A percentile compares a stretch with the other conserved stretches of the same genome.
phyloP scores from a whole-genome alignment of 2,888 invertebrate species.

The Phortica okadai region DNA sequence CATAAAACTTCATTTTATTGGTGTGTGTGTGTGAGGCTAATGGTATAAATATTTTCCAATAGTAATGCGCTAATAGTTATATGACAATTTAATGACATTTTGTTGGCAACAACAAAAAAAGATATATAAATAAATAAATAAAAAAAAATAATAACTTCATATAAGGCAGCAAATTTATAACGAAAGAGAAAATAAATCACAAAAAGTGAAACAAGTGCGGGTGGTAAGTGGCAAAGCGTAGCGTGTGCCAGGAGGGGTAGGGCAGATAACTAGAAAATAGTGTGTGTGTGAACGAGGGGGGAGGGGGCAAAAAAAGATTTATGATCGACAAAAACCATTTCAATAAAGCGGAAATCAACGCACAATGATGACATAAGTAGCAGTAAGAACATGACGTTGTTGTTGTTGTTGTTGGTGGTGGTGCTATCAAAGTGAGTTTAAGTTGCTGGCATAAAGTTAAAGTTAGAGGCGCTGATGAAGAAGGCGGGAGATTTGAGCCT shows the following conservation, averaged over 20 bases:
- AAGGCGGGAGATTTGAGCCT: neutral
- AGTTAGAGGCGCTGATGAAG: neutral
- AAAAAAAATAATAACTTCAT: neutral
- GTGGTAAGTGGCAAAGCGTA: too few relatives aligned
- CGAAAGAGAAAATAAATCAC: neutral
- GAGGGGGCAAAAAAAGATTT: neutral
- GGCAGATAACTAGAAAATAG: neutral
- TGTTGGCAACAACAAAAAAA: neutral
- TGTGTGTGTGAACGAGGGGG: neutral
- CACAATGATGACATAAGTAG: constrained; percentile 27
- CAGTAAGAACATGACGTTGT: neutral
- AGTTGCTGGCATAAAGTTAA: neutral
- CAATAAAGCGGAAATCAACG: constrained; percentile 46
- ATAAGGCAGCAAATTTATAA: neutral
- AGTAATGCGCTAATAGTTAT: constrained; percentile 47
- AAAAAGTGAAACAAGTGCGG: too few relatives aligned
- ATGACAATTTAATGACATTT: constrained; percentile 44
- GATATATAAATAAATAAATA: neutral
- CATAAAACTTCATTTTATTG: constrained; percentile 35
- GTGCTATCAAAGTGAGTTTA: neutral
- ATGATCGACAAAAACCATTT: constrained; percentile 23
- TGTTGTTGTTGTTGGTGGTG: constrained; percentile 1
- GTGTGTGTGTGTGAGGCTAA: neutral
- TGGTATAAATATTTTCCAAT: constrained; percentile 27
- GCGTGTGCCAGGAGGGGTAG: too few relatives aligned